Conservation (phyloP, 2,888 invertebrate species). For the Idaea biselata region DNA sequence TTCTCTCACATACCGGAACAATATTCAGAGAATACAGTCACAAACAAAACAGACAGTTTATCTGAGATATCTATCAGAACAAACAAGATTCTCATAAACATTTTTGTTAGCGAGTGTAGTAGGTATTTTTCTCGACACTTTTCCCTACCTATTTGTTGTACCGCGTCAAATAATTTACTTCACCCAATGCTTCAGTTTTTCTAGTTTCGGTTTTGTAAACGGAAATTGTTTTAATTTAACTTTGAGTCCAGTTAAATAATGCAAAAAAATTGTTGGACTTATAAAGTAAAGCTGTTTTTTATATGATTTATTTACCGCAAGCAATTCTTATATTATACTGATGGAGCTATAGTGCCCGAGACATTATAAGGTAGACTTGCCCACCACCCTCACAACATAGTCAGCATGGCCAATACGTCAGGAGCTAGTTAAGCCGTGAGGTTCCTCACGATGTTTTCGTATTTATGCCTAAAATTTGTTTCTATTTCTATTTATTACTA, state of each 20-base stretch:
- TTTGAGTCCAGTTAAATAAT: background rate
- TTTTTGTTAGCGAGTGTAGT: constrained; percentile 3
- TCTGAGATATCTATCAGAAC: constrained; percentile 21
- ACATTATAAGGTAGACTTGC: too few relatives aligned
- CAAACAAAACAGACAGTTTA: background rate
- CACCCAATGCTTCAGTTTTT: background rate
- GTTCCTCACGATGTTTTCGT: too few relatives aligned
- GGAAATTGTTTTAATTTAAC: background rate
- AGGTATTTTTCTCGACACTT: background rate
- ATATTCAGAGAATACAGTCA: background rate
- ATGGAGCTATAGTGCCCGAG: too few relatives aligned
- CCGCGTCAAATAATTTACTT: constrained; percentile 1
- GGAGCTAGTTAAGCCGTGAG: constrained; percentile 5
- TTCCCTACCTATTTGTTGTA: background rate
- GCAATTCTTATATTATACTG: too few relatives aligned
- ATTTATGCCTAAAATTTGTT: too few relatives aligned
- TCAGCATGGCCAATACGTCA: background rate
- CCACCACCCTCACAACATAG: background rate
- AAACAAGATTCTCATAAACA: constrained; percentile 16
- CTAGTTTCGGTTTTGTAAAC: background rate
- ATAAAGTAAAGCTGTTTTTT: too few relatives aligned
- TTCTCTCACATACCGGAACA: background rate
- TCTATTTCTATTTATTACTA: too few relatives aligned
- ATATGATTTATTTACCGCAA: too few relatives aligned
- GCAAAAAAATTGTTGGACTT: background rate